phyloP scores from a whole-genome alignment of 2,888 invertebrate genomes.

The Ornithoptera alexandrae region DNA sequence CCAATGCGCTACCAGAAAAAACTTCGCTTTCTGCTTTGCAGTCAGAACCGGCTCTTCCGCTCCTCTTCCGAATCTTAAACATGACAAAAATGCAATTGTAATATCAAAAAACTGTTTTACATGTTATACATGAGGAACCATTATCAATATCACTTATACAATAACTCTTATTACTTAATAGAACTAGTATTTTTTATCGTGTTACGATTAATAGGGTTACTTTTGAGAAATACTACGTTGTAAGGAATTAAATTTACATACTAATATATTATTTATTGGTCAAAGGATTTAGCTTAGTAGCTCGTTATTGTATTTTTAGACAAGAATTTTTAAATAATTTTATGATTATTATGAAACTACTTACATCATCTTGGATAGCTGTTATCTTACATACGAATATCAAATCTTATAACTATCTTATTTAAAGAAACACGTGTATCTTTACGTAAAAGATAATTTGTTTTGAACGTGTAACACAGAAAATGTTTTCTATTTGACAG shows the following conservation, averaged over 20 bases:
- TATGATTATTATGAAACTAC: not conserved
- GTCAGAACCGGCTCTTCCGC: constrained; percentile 35
- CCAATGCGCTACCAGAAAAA: constrained; percentile 47
- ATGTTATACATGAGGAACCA: no score
- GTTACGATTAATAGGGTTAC: no score
- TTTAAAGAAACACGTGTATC: not conserved
- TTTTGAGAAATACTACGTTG: no score
- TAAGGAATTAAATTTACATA: no score
- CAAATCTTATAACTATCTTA: not conserved
- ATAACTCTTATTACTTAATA: no score
- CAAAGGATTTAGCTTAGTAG: no score
- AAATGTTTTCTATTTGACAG: not conserved
- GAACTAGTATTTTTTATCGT: no score
- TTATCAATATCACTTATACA: no score
- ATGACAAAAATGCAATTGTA: not conserved
- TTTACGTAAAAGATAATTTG: not conserved
- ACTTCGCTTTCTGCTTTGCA: constrained; percentile 35
- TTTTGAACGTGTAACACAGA: not conserved
- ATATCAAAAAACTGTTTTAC: not conserved
- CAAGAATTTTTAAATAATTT: no score
- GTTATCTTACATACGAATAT: not conserved
- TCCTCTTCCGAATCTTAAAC: constrained; percentile 24
- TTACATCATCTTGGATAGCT: constrained; percentile 1
- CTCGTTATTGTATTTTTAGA: no score
- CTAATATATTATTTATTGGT: no score